phyloP scores from a whole-genome alignment of 2,888 invertebrate species.

The Trichogramma dendrolimi region DNA sequence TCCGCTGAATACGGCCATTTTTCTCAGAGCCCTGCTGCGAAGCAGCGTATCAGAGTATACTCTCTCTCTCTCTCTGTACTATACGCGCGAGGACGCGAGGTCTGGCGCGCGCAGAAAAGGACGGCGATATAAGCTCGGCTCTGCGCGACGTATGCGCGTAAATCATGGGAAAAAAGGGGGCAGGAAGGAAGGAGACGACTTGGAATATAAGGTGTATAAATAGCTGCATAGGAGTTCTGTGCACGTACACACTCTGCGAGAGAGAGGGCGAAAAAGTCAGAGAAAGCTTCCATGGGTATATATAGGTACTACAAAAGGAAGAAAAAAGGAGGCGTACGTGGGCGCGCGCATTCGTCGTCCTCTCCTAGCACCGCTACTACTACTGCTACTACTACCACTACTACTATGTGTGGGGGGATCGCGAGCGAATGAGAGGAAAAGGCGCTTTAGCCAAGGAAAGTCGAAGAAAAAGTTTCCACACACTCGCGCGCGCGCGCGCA shows the following conservation, averaged over 20 bases:
- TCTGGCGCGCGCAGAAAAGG: background rate
- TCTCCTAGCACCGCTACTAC: background rate
- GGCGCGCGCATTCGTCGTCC: constrained; percentile 27
- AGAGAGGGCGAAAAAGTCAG: constrained; percentile 1
- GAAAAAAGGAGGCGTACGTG: constrained; percentile 18
- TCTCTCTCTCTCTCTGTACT: background rate
- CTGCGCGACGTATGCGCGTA: background rate
- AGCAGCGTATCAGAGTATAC: too few species aligned
- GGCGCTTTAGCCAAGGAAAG: background rate
- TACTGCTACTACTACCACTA: too few species aligned
- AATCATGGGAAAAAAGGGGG: background rate
- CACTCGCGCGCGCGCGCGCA: constrained; percentile 8
- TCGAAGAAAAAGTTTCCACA: too few species aligned
- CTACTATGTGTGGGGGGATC: background rate
- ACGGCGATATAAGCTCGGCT: background rate
- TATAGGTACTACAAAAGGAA: background rate
- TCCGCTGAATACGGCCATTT: constrained; percentile 12
- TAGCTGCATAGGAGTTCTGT: too few species aligned
- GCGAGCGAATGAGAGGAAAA: constrained; percentile 12
- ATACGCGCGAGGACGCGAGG: background rate
- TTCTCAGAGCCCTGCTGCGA: background rate
- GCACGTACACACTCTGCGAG: too few species aligned
- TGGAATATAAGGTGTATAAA: background rate
- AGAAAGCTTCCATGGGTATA: constrained; percentile 4
- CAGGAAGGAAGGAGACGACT: background rate